phyloP scores from a whole-genome alignment of 92 coral and sea anemone genomes.

The Montipora capitata region DNA sequence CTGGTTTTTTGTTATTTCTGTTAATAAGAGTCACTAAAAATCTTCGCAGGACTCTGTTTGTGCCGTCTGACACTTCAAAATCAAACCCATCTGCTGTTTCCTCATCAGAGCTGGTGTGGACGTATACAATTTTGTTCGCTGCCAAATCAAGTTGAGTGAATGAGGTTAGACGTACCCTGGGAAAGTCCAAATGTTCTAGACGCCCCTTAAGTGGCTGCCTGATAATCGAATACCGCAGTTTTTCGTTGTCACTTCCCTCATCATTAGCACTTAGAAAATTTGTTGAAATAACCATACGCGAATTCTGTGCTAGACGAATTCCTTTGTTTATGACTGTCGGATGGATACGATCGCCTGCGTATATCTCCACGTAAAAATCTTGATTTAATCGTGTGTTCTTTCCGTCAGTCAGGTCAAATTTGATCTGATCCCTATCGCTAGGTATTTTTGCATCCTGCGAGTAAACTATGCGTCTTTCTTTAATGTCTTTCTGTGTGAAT shows the following conservation, averaged over 20 bases:
- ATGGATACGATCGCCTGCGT: slow-evolving; percentile 77
- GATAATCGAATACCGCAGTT: slow-evolving; percentile 75
- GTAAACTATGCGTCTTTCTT: slow-evolving; percentile 80
- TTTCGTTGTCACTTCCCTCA: slow-evolving; percentile 79
- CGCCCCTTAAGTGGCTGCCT: slow-evolving; percentile 92
- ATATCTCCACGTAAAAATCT: slow-evolving; percentile 85
- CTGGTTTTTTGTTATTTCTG: slow-evolving; percentile 90
- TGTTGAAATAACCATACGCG: slow-evolving; percentile 85
- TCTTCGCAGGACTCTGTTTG: slow-evolving; percentile 72
- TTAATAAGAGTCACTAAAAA: slow-evolving; percentile 89
- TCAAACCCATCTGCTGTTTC: slow-evolving; percentile 91
- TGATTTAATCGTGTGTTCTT: slow-evolving; percentile 85
- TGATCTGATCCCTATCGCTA: slow-evolving; percentile 77
- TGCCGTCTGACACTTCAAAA: slow-evolving; percentile 96
- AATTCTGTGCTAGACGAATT: slow-evolving; percentile 80
- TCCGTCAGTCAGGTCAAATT: slow-evolving; percentile 94
- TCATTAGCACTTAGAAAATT: slow-evolving; percentile 89
- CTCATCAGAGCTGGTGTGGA: slow-evolving; percentile 91
- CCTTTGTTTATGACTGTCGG: slow-evolving; percentile 94
- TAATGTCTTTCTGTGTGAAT: slow-evolving; percentile 85
- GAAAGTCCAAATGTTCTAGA: slow-evolving; percentile 81
- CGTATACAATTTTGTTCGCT: slow-evolving; percentile 89
- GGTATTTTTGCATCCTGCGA: slow-evolving; percentile 76
- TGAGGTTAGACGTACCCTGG: slow-evolving; percentile 70
- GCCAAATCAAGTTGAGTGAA: slow-evolving; percentile 94